A percentile compares a stretch with the other conserved stretches of the same genome.
These are phyloP conservation scores for Hoplodrina blanda DNA, from an alignment of 2,888 invertebrate species.

Conservation along the genomic window DNA sequence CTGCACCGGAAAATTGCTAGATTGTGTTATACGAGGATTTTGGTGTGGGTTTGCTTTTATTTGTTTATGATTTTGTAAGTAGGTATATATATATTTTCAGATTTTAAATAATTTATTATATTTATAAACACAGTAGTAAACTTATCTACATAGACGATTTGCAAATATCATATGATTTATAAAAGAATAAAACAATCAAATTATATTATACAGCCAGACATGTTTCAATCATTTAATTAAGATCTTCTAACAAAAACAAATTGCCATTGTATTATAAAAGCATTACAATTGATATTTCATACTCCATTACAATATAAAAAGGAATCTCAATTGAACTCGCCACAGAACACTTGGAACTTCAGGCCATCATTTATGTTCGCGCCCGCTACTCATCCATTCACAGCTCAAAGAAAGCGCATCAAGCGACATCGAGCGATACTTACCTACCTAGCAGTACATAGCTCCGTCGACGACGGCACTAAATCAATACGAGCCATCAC, in stretches of 20 bases:
- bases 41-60: conserved; percentile 34
- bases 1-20: conserved; percentile 68
- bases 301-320: conserved; percentile 1
- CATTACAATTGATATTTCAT: not conserved
- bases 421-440: conserved; percentile 86
- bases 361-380: conserved; percentile 63
- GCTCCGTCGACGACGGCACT: conserved; percentile 91
- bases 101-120: too few species aligned
- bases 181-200: not conserved
- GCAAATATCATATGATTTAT: too few species aligned
- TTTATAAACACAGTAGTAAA: too few species aligned
- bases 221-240: not conserved
- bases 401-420: conserved; percentile 88
- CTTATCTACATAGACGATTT: too few species aligned
- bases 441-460: conserved; percentile 88
- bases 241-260: not conserved
- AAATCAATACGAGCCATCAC: conserved; percentile 91
- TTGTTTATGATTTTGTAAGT: conserved; percentile 14
- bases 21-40: conserved; percentile 41
- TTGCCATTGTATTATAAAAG: not conserved
- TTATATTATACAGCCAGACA: not conserved
- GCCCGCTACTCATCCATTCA: conserved; percentile 62
- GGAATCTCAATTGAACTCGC: conserved; percentile 33
- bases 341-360: conserved; percentile 42
- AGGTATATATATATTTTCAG: too few species aligned